Base-by-base conservation (phyloP, 2,113 vertebrate species). In the Typhlomys cinereus region DNA sequence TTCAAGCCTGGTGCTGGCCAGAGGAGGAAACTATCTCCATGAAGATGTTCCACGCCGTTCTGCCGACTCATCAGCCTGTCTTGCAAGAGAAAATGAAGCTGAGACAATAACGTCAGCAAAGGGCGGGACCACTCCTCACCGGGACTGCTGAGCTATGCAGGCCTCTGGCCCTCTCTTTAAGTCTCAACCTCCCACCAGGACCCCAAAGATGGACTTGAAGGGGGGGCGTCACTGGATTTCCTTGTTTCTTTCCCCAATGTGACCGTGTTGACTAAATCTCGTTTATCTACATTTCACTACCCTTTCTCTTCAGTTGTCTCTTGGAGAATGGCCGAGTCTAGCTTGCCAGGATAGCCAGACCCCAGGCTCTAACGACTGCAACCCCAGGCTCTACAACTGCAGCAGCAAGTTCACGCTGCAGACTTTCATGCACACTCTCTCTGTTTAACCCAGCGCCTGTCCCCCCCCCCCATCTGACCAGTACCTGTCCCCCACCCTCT, bases 241-340 rank as follows among this genome's bases (percentile, higher is more conserved):
- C 18, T n/a, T 64, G 18, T 17, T 29, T 44, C 39, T 81, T 5
- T 81, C 46, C 41, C 20, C 29, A 64, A n/a, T n/a, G 18, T 48
- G 41, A 62, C 34, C 59, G n/a, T 31, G 48, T 12, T 25, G 44
- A 64, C 34, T 25, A 64, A n/a, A 46, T 4, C 59, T 64, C 10
- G 23, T 2, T 64, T 18, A 12, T 11, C 11, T 6, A 6, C 0
- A 1, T 10, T 17, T 23, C 11, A 52, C 31, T 48, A n/a, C n/a
- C n/a, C n/a, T 36, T 18, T 76, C 48, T 17, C 5, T n/a, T 52
- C 52, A 76, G 23, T 36, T 13, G 48, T 9, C 34, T 18, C 36
- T 23, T n/a, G 36, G 48, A 1, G 12, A 6, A 50, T 3, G 48
- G 31, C 48, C 31, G 34, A 54, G 18, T 13, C 34, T 52, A 76